Conservation (phyloP, 2,797 vertebrate genomes). For the Typhlichthys eigenmanni region DNA sequence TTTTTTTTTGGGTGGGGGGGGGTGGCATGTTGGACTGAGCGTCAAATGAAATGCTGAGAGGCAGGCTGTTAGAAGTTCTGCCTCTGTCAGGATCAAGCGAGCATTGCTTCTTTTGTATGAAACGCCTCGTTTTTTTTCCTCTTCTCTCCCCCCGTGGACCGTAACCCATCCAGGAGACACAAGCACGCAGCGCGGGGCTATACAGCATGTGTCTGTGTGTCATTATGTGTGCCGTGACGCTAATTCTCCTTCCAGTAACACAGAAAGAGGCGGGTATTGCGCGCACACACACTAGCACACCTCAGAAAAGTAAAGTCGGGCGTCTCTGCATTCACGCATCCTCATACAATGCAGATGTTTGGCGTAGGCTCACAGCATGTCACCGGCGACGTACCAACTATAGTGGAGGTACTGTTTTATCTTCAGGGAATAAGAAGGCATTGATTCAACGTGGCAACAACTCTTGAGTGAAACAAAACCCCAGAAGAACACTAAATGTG, state of each 20-base stretch:
- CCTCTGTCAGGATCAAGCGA: conserved; percentile 53
- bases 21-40: conserved; percentile 48
- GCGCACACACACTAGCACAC: background rate
- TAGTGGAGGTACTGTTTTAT: conserved; percentile 29
- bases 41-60: conserved; percentile 69
- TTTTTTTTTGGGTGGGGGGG: conserved; percentile 21
- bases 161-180: conserved; percentile 10
- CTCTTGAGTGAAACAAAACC: conserved; percentile 43
- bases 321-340: conserved; percentile 7
- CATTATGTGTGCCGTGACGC: background rate
- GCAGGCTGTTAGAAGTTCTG: conserved; percentile 61
- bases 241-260: background rate
- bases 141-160: background rate
- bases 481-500: conserved; percentile 36
- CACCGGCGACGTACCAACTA: conserved; percentile 20
- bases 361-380: conserved; percentile 39
- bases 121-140: background rate
- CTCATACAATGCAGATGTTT: conserved; percentile 16
- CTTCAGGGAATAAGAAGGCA: conserved; percentile 32
- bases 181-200: background rate
- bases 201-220: background rate
- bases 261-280: background rate
- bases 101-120: conserved; percentile 24
- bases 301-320: background rate
- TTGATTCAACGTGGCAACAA: conserved; percentile 56